A percentile compares a stretch with the other conserved stretches of the same genome.
Conservation (phyloP, 2,797 vertebrate species). For the Serranus cabrilla region DNA sequence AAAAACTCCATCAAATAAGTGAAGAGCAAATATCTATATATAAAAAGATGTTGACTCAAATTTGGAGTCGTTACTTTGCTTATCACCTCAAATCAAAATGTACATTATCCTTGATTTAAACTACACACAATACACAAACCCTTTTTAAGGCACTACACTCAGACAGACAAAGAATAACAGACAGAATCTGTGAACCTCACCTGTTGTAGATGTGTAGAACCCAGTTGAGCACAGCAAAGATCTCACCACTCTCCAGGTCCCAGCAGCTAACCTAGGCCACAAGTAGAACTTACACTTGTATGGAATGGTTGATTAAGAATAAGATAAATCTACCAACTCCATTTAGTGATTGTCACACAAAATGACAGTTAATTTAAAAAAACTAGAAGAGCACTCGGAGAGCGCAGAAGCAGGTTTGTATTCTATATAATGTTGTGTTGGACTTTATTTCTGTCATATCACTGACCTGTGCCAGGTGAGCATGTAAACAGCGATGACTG, state of each 20-base stretch:
- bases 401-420: no score
- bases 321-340: background rate
- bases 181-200: constrained; percentile 78
- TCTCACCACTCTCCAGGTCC: constrained; percentile 92
- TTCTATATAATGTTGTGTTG: no score
- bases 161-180: background rate
- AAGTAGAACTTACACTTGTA: constrained; percentile 46
- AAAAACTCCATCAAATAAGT: background rate
- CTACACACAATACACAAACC: background rate
- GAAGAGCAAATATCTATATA: background rate
- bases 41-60: no score
- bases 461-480: constrained; percentile 88
- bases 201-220: constrained; percentile 91
- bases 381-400: no score
- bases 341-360: background rate
- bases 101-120: background rate
- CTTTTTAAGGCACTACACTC: background rate
- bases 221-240: constrained; percentile 95
- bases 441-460: no score
- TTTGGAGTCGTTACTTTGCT: no score
- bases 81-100: background rate
- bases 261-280: constrained; percentile 85
- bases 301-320: background rate
- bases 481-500: constrained; percentile 88
- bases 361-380: no score